A percentile compares a stretch with the other conserved stretches of the same genome.
Evolutionary conservation across 2,888 invertebrate genomes (phyloP).

Genomic region (Theodoxus fluviatilis): DNA sequence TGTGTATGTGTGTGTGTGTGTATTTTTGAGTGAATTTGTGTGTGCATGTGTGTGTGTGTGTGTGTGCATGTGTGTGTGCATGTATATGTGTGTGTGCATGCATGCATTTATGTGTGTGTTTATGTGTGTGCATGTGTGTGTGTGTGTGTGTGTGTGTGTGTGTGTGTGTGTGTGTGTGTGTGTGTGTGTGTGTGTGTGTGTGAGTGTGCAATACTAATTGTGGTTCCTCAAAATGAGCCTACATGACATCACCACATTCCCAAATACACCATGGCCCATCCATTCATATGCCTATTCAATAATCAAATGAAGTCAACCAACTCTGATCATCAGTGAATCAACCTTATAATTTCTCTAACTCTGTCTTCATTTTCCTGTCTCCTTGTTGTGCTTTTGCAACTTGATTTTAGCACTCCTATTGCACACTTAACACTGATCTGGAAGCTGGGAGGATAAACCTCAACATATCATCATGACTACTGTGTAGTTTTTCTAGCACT

Average conservation of each 20-base stretch:
- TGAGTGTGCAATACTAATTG: not conserved
- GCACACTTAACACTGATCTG: not conserved
- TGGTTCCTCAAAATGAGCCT: slow-evolving; percentile 4
- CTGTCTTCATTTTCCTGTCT: too few species aligned
- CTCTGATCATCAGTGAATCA: too few species aligned
- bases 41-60: not conserved
- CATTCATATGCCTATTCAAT: too few species aligned
- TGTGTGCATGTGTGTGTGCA: not conserved
- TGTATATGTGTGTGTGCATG: not conserved
- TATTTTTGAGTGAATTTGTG: too few species aligned
- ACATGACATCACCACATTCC: too few species aligned
- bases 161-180: slow-evolving; percentile 9
- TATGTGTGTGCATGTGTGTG: slow-evolving; percentile 8
- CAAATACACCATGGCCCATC: too few species aligned
- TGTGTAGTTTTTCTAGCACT: too few species aligned
- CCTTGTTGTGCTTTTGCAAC: too few species aligned
- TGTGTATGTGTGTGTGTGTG: too few species aligned
- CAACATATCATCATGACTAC: not conserved
- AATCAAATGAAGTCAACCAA: too few species aligned
- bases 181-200: slow-evolving; percentile 23
- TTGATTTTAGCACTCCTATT: not conserved
- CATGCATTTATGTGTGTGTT: not conserved
- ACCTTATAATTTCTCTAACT: too few species aligned
- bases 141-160: slow-evolving; percentile 27
- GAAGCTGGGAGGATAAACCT: not conserved